phyloP scores from a whole-genome alignment of 2,113 vertebrate genomes.

The Aramus guarauna region DNA sequence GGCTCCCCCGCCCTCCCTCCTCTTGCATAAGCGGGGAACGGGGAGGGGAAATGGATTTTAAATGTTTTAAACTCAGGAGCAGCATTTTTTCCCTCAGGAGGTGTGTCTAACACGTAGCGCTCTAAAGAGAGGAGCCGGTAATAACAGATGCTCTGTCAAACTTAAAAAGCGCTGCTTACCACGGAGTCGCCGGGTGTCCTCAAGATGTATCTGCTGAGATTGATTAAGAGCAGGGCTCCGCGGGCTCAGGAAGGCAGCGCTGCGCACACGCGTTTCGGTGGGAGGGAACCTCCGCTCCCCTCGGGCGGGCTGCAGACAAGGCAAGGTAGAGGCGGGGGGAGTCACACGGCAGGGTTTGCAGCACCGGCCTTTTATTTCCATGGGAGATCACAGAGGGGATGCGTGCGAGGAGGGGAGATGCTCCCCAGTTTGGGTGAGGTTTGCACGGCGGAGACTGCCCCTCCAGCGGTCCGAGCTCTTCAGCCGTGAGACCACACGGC shows the following conservation, averaged over 20 bases:
- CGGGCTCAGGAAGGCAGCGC: background rate
- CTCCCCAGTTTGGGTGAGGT: background rate
- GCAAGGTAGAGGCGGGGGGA: background rate
- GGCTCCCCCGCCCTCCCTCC: background rate
- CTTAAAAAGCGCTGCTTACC: slow-evolving; percentile 51
- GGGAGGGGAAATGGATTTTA: background rate
- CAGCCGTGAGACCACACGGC: background rate
- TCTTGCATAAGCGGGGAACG: background rate
- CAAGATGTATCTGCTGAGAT: background rate
- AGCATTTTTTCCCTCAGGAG: background rate
- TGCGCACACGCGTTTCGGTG: background rate
- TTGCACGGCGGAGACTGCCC: background rate
- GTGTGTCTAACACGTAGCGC: slow-evolving; percentile 8
- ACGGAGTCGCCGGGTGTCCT: background rate
- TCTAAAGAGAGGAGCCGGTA: background rate
- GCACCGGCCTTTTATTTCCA: background rate
- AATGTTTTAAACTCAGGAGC: slow-evolving; percentile 14
- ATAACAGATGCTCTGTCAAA: slow-evolving; percentile 51
- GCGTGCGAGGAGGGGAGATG: background rate
- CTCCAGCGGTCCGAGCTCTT: background rate
- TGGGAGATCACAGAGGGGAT: background rate
- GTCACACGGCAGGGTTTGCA: background rate
- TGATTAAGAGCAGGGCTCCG: background rate
- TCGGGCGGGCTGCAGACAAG: background rate
- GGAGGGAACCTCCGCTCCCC: background rate